Percentiles rank a stretch among this genome's conserved stretches.
These are phyloP conservation scores for Nixonia krombeini DNA, from an alignment of 1,140 invertebrate species.

Conservation along the genomic window DNA sequence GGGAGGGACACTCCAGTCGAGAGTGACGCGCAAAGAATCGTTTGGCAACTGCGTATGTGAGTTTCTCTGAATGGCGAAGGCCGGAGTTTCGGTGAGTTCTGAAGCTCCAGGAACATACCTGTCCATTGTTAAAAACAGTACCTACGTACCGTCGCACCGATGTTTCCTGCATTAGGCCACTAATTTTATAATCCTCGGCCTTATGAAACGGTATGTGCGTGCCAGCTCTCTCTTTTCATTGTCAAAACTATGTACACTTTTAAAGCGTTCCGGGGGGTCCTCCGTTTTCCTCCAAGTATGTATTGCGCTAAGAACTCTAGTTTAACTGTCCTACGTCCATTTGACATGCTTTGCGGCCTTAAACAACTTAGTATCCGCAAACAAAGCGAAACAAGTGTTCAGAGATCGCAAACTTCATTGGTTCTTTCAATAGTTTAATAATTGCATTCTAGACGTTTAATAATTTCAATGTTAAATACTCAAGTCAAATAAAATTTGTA, in stretches of 20 bases:
- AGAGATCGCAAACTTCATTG: slow-evolving; percentile 20
- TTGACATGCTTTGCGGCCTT: slow-evolving; percentile 37
- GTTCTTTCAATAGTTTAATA: slow-evolving; percentile 10
- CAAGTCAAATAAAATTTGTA: too few species aligned
- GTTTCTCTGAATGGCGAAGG: slow-evolving; percentile 7
- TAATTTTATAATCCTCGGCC: slow-evolving; percentile 62
- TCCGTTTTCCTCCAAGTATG: slow-evolving; percentile 18
- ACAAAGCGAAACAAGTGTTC: slow-evolving; percentile 11
- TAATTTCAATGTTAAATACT: too few species aligned
- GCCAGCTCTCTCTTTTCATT: slow-evolving; percentile 21
- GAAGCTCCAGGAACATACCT: slow-evolving; percentile 40
- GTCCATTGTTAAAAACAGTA: slow-evolving; percentile 46
- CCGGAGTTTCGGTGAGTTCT: slow-evolving; percentile 3
- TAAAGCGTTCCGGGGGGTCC: slow-evolving; percentile 37
- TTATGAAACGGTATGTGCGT: slow-evolving; percentile 47
- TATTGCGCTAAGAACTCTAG: slow-evolving; percentile 40
- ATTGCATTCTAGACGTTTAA: too few species aligned
- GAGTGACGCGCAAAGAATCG: neutral
- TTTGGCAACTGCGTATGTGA: slow-evolving; percentile 27
- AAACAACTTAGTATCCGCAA: slow-evolving; percentile 10
- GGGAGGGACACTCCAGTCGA: too few species aligned
- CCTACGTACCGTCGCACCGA: slow-evolving; percentile 36
- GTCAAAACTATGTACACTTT: slow-evolving; percentile 18
- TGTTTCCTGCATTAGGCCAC: slow-evolving; percentile 57
- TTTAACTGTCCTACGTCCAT: slow-evolving; percentile 21